These are phyloP conservation scores for Mellivora capensis DNA, from an alignment of 2,113 vertebrate genomes.

Conservation along the genomic window DNA sequence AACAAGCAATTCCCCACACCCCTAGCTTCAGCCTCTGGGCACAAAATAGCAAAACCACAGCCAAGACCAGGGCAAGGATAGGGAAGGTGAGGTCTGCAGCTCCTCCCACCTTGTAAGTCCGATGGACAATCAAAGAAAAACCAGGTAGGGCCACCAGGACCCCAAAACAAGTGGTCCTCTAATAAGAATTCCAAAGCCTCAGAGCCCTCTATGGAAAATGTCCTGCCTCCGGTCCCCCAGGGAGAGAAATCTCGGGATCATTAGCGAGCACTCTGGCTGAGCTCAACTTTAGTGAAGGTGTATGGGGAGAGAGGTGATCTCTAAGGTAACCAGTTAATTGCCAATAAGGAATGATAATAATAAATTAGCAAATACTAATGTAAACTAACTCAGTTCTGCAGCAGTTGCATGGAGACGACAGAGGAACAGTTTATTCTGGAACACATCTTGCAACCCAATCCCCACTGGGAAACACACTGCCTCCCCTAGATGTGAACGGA, in stretches of 20 bases:
- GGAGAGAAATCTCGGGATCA: slow-evolving; percentile 72
- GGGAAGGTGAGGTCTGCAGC: neutral
- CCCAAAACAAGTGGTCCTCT: slow-evolving; percentile 35
- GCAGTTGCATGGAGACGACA: slow-evolving; percentile 63
- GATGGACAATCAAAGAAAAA: slow-evolving; percentile 27
- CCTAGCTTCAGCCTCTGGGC: neutral
- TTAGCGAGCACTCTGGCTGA: slow-evolving; percentile 71
- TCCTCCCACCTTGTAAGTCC: neutral
- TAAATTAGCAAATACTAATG: slow-evolving; percentile 35
- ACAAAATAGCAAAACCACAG: neutral
- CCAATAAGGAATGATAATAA: slow-evolving; percentile 68
- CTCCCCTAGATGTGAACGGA: slow-evolving; percentile 16
- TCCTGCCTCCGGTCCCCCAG: slow-evolving; percentile 46
- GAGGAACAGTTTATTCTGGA: slow-evolving; percentile 61
- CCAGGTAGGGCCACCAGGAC: neutral
- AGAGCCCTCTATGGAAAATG: slow-evolving; percentile 61
- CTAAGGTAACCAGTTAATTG: slow-evolving; percentile 63
- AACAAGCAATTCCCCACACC: neutral
- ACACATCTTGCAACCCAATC: slow-evolving; percentile 50
- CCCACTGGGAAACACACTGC: neutral
- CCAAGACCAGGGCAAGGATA: neutral
- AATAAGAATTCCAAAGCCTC: slow-evolving; percentile 64
- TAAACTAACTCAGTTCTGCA: slow-evolving; percentile 35
- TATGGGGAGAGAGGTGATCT: slow-evolving; percentile 73
- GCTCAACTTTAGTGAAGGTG: slow-evolving; percentile 71